These are phyloP conservation scores for Dallia pectoralis DNA, from an alignment of 2,797 vertebrate genomes.

Conservation along the genomic window DNA sequence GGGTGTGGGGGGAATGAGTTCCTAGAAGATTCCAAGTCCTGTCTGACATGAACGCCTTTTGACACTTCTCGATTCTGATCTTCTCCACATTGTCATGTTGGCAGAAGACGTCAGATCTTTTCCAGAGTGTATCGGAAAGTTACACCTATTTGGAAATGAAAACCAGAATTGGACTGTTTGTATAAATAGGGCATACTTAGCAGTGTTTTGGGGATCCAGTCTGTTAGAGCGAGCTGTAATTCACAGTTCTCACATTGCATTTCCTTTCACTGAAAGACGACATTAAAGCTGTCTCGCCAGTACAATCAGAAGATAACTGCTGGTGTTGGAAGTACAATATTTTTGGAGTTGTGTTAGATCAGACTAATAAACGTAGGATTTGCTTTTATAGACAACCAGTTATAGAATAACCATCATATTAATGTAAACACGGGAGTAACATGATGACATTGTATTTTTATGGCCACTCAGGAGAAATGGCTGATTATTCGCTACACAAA, in stretches of 20 bases:
- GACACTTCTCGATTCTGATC: too few relatives aligned
- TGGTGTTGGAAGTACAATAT: not conserved
- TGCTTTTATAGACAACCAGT: too few relatives aligned
- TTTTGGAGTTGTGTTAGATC: constrained; percentile 21
- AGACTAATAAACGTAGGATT: not conserved
- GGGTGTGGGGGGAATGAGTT: constrained; percentile 24
- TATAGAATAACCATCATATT: too few relatives aligned
- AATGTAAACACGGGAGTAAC: too few relatives aligned
- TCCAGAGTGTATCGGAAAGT: constrained; percentile 2
- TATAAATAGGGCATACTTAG: not conserved
- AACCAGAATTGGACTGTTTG: too few relatives aligned
- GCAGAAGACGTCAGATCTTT: too few relatives aligned
- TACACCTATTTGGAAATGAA: not conserved
- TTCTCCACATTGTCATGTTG: too few relatives aligned
- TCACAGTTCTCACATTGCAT: not conserved
- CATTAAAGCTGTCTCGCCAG: constrained; percentile 1
- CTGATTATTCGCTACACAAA: too few relatives aligned
- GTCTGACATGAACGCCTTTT: too few relatives aligned
- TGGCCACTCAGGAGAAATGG: too few relatives aligned
- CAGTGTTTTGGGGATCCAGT: not conserved
- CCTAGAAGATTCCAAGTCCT: constrained; percentile 22
- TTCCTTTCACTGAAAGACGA: not conserved
- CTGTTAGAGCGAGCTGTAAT: not conserved
- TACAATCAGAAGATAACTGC: not conserved
- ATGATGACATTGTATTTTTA: too few relatives aligned